Percentiles rank a stretch among this genome's conserved stretches.
phyloP scores from a whole-genome alignment of 2,888 invertebrate genomes.

The Zootermopsis nevadensis region DNA sequence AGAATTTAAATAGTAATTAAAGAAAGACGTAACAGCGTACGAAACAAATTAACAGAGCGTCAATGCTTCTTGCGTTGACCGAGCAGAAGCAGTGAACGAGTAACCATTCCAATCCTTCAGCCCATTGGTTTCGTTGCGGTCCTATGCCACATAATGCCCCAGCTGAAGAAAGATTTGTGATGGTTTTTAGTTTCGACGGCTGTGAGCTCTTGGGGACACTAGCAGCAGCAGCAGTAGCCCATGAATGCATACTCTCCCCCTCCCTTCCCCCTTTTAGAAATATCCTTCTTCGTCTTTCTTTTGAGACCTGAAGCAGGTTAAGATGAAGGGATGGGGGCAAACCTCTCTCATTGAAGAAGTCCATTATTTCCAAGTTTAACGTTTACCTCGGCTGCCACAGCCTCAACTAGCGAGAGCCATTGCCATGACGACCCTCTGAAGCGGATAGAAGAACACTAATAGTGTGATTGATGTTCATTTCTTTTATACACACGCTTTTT shows the following conservation, averaged over 20 bases:
- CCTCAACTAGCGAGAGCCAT: not conserved
- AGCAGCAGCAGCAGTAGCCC: constrained; percentile 24
- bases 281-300: constrained; percentile 5
- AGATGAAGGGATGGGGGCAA: constrained; percentile 37
- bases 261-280: not conserved
- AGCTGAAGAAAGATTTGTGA: constrained; percentile 26
- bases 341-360: constrained; percentile 40
- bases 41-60: not conserved
- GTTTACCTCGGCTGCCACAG: constrained; percentile 44
- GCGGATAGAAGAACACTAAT: constrained; percentile 36
- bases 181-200: constrained; percentile 35
- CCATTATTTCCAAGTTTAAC: constrained; percentile 46
- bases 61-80: not conserved
- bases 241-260: constrained; percentile 21
- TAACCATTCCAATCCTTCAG: constrained; percentile 25
- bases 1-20: no score
- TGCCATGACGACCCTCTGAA: not conserved
- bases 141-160: constrained; percentile 22
- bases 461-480: constrained; percentile 48
- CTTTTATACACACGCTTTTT: constrained; percentile 58
- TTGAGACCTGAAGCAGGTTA: constrained; percentile 25
- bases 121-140: constrained; percentile 2
- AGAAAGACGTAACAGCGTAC: not conserved
- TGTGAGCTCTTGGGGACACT: constrained; percentile 5
- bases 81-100: not conserved